phyloP scores from a whole-genome alignment of 2,797 vertebrate species.

The Helarctos malayanus region DNA sequence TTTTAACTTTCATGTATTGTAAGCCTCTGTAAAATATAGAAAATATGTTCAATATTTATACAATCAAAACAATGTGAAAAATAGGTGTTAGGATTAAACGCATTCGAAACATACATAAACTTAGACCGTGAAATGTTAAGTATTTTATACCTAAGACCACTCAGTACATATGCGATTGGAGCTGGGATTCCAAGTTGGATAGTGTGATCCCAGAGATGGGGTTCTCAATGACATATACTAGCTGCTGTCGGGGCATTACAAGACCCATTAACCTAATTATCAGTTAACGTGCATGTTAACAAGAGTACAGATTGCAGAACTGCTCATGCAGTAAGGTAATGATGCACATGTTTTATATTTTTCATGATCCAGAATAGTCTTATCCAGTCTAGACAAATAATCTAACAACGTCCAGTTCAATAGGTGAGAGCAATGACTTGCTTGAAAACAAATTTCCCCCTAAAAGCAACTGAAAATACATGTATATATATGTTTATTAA shows the following conservation, averaged over 20 bases:
- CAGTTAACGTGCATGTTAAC: neutral
- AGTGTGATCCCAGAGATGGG: neutral
- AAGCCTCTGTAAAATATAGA: neutral
- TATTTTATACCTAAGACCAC: neutral
- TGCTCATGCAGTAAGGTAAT: neutral
- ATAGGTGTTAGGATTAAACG: neutral
- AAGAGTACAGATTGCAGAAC: neutral
- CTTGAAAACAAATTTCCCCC: slow-evolving; percentile 9
- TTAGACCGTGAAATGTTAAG: slow-evolving; percentile 42
- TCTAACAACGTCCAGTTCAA: slow-evolving; percentile 24
- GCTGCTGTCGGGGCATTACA: neutral
- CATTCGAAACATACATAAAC: neutral
- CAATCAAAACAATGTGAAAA: slow-evolving; percentile 39
- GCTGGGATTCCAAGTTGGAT: neutral
- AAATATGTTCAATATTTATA: slow-evolving; percentile 33
- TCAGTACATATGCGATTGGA: neutral
- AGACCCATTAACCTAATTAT: neutral
- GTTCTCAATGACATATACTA: neutral
- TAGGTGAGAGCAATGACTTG: neutral
- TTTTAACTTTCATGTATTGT: slow-evolving; percentile 24
- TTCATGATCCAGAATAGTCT: neutral
- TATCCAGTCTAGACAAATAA: slow-evolving; percentile 18
- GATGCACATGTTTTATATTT: neutral
- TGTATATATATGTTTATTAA: neutral
- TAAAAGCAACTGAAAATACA: slow-evolving; percentile 34